Evolutionary conservation across 2,888 invertebrate species (phyloP), one percentile per base, ranked within the genome.

Genomic region (Tiliacea aurago): DNA sequence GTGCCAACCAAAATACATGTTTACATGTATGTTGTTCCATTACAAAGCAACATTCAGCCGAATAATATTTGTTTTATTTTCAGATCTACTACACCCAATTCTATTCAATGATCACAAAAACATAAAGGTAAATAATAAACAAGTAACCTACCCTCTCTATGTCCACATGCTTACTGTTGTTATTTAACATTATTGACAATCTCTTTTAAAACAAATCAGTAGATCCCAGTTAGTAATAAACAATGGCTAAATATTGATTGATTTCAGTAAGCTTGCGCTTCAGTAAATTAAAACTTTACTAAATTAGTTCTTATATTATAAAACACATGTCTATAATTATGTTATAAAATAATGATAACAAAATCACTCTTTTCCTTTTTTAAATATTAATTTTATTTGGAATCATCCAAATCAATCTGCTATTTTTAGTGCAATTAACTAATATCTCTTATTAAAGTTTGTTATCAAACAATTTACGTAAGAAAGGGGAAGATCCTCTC

Each of bases 91-190:
- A 64, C 79, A 76, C 70, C 45, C 63, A 78, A 66, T 80, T 83
- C 51, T 63, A 69, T 75, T 80, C 76, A 41, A 86, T 85, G 80
- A 81, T 80, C 75, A 88, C 81, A 64, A 84, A 86, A 81, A 77
- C 45, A 70, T 33, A 83, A 82, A 87, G 86, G 86, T 86, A 87
- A 84, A 61, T 73, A 63, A 65, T 63, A 79, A 55, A n/a, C 37
- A 61, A 75, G 20, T 73, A 69, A 74, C 70, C 83, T 80, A 73
- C 71, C 74, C 71, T 77, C 69, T 70, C 49, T 59, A 64, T 1
- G 18, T 43, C 43, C 41, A 78, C 33, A 81, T 72, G 37, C 53
- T 77, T 70, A 58, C 9, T 73, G 62, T 69, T 71, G 56, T 75
- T 56, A 33, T 66, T 68, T 51, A n/a, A 18, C 47, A 49, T 23